These are phyloP conservation scores for Plutomurus gul DNA, from an alignment of 1,140 invertebrate species.

Conservation along the genomic window DNA sequence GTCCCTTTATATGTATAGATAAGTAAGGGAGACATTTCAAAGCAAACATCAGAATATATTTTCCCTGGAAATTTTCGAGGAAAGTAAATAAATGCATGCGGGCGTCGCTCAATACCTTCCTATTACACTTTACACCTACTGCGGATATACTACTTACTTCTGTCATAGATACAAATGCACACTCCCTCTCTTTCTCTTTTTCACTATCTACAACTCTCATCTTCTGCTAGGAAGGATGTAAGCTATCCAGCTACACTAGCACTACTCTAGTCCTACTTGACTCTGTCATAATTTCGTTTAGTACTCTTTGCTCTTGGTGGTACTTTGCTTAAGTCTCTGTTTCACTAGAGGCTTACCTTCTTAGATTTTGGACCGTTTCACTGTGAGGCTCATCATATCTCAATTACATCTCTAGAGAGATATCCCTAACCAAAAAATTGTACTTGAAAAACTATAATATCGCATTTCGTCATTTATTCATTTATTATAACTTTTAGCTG, in stretches of 20 bases:
- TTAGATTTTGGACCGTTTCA: not conserved
- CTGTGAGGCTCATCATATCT: constrained; percentile 13
- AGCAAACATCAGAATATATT: constrained; percentile 18
- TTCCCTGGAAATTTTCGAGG: not conserved
- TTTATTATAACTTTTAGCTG: not conserved
- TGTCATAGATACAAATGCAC: too few relatives aligned
- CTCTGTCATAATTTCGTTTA: not conserved
- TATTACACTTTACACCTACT: not conserved
- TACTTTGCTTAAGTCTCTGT: not conserved
- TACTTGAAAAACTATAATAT: not conserved
- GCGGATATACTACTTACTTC: not conserved
- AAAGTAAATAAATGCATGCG: not conserved
- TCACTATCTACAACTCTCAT: too few relatives aligned
- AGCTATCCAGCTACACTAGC: not conserved
- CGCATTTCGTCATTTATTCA: not conserved
- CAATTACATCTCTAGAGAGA: constrained; percentile 11
- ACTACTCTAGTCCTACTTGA: not conserved
- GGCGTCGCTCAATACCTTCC: not conserved
- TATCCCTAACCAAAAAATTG: constrained; percentile 7
- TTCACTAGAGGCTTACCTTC: constrained; percentile 16
- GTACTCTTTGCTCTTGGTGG: not conserved
- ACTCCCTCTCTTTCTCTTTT: too few relatives aligned
- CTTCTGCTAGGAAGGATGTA: too few relatives aligned
- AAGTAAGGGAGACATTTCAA: not conserved
- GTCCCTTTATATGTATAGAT: not conserved